phyloP scores from a whole-genome alignment of 2,888 invertebrate genomes.

The Dicyrtomina minuta region DNA sequence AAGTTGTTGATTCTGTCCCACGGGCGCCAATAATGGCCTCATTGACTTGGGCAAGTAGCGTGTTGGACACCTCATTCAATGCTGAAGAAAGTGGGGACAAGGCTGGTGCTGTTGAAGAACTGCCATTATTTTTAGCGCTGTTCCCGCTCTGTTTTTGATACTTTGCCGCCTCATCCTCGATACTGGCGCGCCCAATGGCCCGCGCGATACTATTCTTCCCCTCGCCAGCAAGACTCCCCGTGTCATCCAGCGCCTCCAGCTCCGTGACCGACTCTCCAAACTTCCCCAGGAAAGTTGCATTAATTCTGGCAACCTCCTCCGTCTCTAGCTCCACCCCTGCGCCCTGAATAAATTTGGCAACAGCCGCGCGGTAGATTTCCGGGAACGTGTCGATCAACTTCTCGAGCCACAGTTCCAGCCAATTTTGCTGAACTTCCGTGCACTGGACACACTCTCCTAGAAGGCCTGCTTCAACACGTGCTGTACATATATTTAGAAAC shows the following conservation, averaged over 20 bases:
- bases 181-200: no score
- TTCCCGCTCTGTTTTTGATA: neutral
- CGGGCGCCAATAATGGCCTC: neutral
- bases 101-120: neutral
- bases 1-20: neutral
- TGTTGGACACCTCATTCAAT: no score
- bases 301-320: constrained; percentile 21
- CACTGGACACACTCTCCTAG: constrained; percentile 35
- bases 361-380: constrained; percentile 32
- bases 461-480: constrained; percentile 33
- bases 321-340: constrained; percentile 26
- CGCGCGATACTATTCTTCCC: no score
- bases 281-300: neutral
- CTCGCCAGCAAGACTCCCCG: no score
- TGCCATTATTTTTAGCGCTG: neutral
- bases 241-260: no score
- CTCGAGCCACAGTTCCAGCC: constrained; percentile 26
- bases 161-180: neutral
- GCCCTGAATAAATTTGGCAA: constrained; percentile 31
- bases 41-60: no score
- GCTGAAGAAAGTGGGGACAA: no score
- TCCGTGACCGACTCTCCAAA: neutral
- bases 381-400: constrained; percentile 19
- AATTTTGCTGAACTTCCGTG: constrained; percentile 27
- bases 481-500: no score